These are phyloP conservation scores for Esox masquinongy DNA, from an alignment of 2,797 vertebrate species.

Conservation along the genomic window DNA sequence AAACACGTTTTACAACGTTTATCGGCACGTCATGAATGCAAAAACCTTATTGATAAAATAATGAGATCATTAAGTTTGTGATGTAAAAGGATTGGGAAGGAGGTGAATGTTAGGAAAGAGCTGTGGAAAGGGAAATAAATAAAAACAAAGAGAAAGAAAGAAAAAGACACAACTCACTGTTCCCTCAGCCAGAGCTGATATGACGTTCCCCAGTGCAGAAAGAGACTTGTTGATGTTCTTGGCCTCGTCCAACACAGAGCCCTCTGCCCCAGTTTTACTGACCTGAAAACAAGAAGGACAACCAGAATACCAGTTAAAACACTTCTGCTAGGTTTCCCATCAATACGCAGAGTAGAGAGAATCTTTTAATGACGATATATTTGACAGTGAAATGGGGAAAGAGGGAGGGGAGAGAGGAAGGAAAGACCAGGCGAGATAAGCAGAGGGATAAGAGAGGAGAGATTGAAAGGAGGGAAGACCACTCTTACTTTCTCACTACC, in stretches of 20 bases:
- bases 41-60: background rate
- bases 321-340: background rate
- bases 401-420: constrained; percentile 5
- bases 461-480: background rate
- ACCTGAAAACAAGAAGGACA: constrained; percentile 72
- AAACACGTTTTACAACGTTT: too few relatives aligned
- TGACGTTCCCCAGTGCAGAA: constrained; percentile 93
- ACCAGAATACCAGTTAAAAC: background rate
- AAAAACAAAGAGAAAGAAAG: background rate
- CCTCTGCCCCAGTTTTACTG: constrained; percentile 96
- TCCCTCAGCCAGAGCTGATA: constrained; percentile 92
- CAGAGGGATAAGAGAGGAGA: background rate
- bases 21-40: background rate
- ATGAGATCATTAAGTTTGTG: too few relatives aligned
- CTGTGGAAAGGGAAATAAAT: background rate
- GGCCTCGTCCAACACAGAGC: constrained; percentile 92
- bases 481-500: constrained; percentile 91
- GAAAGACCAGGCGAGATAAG: background rate
- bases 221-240: constrained; percentile 98
- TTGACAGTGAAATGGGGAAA: background rate
- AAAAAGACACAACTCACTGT: constrained; percentile 78
- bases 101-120: background rate
- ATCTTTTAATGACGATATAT: background rate
- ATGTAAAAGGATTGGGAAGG: background rate
- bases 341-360: background rate